Conservation (phyloP, 2,113 vertebrate genomes). For the Nestor notabilis region DNA sequence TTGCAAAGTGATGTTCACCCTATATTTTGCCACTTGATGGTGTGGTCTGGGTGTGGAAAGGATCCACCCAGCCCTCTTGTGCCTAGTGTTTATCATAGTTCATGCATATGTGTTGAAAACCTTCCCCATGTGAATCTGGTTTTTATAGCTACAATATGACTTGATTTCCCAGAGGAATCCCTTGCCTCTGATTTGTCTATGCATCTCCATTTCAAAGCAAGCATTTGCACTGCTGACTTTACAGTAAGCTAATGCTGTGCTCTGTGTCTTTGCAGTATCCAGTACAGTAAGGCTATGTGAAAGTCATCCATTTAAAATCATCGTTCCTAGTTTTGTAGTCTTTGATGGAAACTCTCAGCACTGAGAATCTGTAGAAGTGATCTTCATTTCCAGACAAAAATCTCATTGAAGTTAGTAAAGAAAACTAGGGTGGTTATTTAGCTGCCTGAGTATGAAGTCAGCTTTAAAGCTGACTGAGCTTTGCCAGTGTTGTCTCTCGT, state of each 20-base stretch:
- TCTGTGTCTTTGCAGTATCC: neutral
- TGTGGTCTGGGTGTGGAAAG: neutral
- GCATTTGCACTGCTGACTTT: neutral
- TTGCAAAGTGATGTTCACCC: neutral
- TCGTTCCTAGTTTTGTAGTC: neutral
- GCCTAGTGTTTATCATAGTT: neutral
- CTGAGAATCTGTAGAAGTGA: neutral
- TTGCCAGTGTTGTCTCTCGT: neutral
- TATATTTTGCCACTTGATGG: neutral
- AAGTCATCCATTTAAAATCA: neutral
- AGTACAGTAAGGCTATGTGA: neutral
- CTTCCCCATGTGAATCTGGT: accelerated
- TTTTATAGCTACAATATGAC: neutral
- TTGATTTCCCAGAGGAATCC: neutral
- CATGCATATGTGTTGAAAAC: accelerated
- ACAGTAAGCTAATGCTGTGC: neutral
- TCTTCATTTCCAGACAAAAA: neutral
- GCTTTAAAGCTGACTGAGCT: neutral
- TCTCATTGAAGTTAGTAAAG: accelerated
- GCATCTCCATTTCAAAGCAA: neutral
- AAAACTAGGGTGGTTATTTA: neutral
- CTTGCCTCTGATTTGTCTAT: neutral
- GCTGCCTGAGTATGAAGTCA: neutral
- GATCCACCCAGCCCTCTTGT: accelerated
- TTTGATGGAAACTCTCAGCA: neutral